A percentile compares a stretch with the other conserved stretches of the same genome.
Conservation (phyloP, 2,113 vertebrate species). For the Odocoileus virginianus region DNA sequence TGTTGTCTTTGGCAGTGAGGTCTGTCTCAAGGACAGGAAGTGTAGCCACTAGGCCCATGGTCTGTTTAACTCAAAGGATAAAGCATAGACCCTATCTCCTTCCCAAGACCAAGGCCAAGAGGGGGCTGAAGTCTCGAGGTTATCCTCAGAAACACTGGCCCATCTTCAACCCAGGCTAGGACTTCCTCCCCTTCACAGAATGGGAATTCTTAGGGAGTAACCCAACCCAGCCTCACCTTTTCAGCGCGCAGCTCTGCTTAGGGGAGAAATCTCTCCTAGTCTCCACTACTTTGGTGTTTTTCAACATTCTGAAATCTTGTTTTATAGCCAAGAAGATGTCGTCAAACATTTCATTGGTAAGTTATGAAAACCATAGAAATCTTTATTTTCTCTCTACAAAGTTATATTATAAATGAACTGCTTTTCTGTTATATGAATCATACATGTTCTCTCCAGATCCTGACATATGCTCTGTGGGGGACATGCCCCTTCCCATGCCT, state of each 20-base stretch:
- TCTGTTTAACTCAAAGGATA: neutral
- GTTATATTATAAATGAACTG: neutral
- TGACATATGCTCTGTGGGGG: neutral
- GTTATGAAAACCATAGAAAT: neutral
- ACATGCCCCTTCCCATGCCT: neutral
- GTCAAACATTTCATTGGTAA: neutral
- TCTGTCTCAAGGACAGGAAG: conserved; percentile 52
- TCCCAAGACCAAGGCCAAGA: neutral
- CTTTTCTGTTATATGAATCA: neutral
- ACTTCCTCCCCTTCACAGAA: too few species aligned
- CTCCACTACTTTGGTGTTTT: neutral
- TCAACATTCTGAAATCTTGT: neutral
- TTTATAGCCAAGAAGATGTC: neutral
- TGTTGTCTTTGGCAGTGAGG: conserved; percentile 52
- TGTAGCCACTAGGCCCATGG: conserved; percentile 18
- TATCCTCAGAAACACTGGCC: neutral
- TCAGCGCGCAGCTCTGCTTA: neutral
- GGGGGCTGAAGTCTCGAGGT: neutral
- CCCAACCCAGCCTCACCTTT: neutral
- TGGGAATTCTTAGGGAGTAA: neutral
- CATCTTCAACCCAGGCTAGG: neutral
- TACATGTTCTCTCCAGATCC: neutral
- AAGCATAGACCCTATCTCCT: neutral
- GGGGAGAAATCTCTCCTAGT: neutral
- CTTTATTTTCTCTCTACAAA: neutral